These are phyloP conservation scores for Hassar affinis DNA, from an alignment of 2,113 vertebrate species.

Conservation along the genomic window DNA sequence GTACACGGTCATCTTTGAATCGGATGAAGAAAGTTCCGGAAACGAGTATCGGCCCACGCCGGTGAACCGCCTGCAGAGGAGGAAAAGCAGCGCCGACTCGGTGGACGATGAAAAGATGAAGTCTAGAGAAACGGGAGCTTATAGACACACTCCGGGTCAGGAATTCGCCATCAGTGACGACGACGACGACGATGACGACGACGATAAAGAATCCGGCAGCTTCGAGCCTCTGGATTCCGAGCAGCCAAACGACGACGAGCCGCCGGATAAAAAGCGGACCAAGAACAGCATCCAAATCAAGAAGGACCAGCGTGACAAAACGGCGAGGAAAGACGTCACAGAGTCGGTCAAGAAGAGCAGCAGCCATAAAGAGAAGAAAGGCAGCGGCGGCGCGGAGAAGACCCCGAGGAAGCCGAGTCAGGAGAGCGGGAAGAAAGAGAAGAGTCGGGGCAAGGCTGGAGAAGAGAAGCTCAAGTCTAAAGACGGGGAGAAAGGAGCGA, in stretches of 20 bases:
- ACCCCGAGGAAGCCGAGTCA: conserved; percentile 60
- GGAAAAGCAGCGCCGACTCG: conserved; percentile 48
- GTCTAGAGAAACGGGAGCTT: conserved; percentile 54
- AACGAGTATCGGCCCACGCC: conserved; percentile 65
- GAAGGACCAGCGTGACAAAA: conserved; percentile 57
- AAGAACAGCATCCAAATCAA: conserved; percentile 53
- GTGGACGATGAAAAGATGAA: conserved; percentile 17
- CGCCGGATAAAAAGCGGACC: conserved; percentile 59
- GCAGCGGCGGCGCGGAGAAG: conserved; percentile 56
- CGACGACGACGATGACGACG: no score
- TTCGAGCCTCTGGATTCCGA: conserved; percentile 47
- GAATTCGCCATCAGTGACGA: conserved; percentile 20
- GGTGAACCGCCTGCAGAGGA: conserved; percentile 62
- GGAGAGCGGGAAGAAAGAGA: conserved; percentile 73
- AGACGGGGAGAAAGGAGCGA: conserved; percentile 59
- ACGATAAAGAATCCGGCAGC: conserved; percentile 41
- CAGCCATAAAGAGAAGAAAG: conserved; percentile 41
- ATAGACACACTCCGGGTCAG: conserved; percentile 61
- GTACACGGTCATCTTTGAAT: conserved; percentile 78
- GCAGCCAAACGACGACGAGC: conserved; percentile 29
- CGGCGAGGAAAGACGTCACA: conserved; percentile 56
- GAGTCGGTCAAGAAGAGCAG: conserved; percentile 60
- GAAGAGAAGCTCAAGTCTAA: conserved; percentile 62
- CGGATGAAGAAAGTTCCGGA: conserved; percentile 78
- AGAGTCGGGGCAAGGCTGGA: conserved; percentile 61